Conservation (phyloP, 1,140 invertebrate species). For the Trachymyrmex cornetzi region DNA sequence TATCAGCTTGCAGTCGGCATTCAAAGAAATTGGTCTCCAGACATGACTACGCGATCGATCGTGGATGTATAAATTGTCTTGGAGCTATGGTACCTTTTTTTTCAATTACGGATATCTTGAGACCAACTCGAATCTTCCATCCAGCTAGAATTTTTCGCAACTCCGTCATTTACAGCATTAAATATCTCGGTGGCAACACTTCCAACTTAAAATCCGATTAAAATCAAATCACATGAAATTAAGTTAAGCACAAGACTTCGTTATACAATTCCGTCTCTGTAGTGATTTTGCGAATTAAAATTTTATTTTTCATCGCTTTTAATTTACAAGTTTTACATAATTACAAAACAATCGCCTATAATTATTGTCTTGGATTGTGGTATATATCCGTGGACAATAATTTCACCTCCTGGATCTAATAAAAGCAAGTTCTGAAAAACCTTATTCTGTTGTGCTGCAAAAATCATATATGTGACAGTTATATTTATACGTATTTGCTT, state of each 20-base stretch:
- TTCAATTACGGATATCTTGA: background rate
- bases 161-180: slow-evolving; percentile 27
- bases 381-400: background rate
- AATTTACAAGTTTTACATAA: background rate
- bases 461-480: too few species aligned
- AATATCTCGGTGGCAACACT: slow-evolving; percentile 12
- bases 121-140: background rate
- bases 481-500: too few species aligned
- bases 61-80: slow-evolving; percentile 17
- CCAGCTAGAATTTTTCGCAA: background rate
- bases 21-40: background rate
- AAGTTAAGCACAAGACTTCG: slow-evolving; percentile 24
- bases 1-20: background rate
- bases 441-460: too few species aligned
- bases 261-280: slow-evolving; percentile 11
- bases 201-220: slow-evolving; percentile 34
- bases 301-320: background rate
- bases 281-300: slow-evolving; percentile 34
- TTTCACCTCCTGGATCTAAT: too few species aligned
- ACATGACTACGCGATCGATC: slow-evolving; percentile 24
- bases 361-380: background rate
- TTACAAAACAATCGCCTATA: background rate
- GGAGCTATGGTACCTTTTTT: background rate
- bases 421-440: too few species aligned
- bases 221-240: slow-evolving; percentile 43